Base-by-base conservation (phyloP, 2,113 vertebrate genomes). In the Romanogobio albipinnatus region DNA sequence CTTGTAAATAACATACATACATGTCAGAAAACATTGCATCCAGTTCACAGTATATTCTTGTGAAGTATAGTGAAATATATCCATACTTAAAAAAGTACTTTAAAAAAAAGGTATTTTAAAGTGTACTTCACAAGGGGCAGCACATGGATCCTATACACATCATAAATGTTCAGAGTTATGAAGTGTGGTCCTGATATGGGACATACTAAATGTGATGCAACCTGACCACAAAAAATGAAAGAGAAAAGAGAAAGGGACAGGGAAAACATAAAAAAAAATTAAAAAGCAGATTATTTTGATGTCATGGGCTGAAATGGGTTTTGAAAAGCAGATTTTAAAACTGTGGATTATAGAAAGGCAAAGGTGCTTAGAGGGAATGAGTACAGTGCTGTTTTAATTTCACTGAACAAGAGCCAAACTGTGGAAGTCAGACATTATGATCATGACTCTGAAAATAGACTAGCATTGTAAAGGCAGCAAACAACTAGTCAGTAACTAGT, bases 271-370 rank as follows among this genome's bases (percentile, higher is more conserved):
- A 87, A 51, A 39, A 87, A 51, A 84, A 85, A 85, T 88, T 87
- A 24, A 71, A 88, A 88, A 89, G 85, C 88, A 88, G 87, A 91
- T 91, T 92, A 90, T 74, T 84, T 90, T 81, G 88, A 90, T 90
- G 85, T 88, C 82, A 86, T 64, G 82, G 84, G 53, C 79, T 87
- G 88, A 85, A 89, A 89, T 89, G 76, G 36, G 86, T 86, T 86
- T 91, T 91, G 86, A 89, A 86, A 87, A 91, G 86, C 86, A 90
- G 88, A 92, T 92, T 90, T 92, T 75, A 83, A 90, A 85, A 33
- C 81, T 11, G 29, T 82, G 90, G 90, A 90, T 93, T 91, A 90
- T 81, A 82, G 61, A 91, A 88, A 86, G 79, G 74, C 88, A 78
- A 78, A 78, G 56, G 76, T 58, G 24, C 61, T 81, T 81, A 81